Conservation (phyloP, 2,888 invertebrate species). For the Caenorhabditis angaria region DNA sequence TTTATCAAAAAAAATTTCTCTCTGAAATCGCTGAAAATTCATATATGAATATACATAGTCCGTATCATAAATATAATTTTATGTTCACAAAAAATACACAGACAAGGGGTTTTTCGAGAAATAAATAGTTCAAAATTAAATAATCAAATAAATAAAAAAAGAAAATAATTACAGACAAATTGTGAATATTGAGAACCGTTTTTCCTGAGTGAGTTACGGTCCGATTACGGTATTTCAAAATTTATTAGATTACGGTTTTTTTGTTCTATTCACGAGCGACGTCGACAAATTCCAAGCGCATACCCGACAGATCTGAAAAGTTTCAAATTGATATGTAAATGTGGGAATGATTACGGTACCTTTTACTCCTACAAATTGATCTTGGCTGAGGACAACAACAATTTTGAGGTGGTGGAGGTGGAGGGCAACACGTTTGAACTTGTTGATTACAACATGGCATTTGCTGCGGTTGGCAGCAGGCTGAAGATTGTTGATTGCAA, state of each 20-base stretch:
- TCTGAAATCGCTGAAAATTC: too few species aligned
- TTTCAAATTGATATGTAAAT: neutral
- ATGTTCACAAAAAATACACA: too few species aligned
- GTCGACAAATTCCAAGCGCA: constrained; percentile 33
- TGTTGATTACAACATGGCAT: constrained; percentile 34
- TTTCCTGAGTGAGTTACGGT: constrained; percentile 2
- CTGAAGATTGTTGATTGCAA: constrained; percentile 21
- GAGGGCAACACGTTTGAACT: constrained; percentile 42
- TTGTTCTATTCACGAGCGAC: neutral
- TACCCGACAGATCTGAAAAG: constrained; percentile 37
- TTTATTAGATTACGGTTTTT: neutral
- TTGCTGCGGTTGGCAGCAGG: constrained; percentile 26
- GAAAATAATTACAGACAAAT: constrained; percentile 1
- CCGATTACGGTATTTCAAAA: neutral
- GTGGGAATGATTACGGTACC: constrained; percentile 10
- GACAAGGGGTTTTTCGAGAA: too few species aligned
- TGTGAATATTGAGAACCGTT: neutral
- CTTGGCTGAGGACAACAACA: constrained; percentile 25
- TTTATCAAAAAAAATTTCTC: too few species aligned
- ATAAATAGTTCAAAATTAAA: too few species aligned
- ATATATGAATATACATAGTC: too few species aligned
- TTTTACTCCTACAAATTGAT: constrained; percentile 33
- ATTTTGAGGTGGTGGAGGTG: constrained; percentile 22
- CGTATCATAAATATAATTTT: too few species aligned
- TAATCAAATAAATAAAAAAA: too few species aligned